These are phyloP conservation scores for Thecocarcelia acutangulata DNA, from an alignment of 2,888 invertebrate species.

Conservation along the genomic window DNA sequence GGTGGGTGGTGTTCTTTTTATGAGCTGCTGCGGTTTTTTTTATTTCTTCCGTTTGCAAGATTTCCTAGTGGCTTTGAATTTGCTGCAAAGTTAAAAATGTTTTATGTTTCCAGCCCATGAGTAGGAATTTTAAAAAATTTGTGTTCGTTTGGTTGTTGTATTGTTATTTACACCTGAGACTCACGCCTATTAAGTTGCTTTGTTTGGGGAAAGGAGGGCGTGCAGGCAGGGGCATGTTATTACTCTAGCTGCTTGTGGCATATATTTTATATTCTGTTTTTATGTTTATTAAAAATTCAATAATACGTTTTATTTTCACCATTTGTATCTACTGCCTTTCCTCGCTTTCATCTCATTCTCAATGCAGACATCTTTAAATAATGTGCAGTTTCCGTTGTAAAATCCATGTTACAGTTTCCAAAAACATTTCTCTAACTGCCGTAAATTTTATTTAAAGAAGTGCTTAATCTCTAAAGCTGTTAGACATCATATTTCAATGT, in stretches of 20 bases:
- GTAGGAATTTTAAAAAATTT: constrained; percentile 4
- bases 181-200: constrained; percentile 31
- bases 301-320: constrained; percentile 39
- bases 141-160: background rate
- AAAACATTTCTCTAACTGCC: background rate
- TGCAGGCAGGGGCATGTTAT: background rate
- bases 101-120: constrained; percentile 46
- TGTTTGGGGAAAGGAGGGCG: background rate
- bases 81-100: constrained; percentile 5
- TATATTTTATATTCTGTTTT: constrained; percentile 27
- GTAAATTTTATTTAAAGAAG: background rate
- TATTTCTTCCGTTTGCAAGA: background rate
- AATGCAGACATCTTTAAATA: constrained; percentile 52
- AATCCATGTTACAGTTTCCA: constrained; percentile 17
- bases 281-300: constrained; percentile 62
- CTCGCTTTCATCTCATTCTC: background rate
- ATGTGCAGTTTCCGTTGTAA: constrained; percentile 45
- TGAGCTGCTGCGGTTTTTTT: constrained; percentile 52
- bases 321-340: background rate
- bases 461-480: constrained; percentile 50
- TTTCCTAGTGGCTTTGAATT: constrained; percentile 22
- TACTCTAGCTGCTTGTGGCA: background rate
- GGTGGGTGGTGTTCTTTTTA: constrained; percentile 51
- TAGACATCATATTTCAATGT: constrained; percentile 53
- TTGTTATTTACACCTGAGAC: constrained; percentile 66